A percentile compares a stretch with the other conserved stretches of the same genome.
phyloP scores from a whole-genome alignment of 2,113 vertebrate genomes.

The Oceanites oceanicus region DNA sequence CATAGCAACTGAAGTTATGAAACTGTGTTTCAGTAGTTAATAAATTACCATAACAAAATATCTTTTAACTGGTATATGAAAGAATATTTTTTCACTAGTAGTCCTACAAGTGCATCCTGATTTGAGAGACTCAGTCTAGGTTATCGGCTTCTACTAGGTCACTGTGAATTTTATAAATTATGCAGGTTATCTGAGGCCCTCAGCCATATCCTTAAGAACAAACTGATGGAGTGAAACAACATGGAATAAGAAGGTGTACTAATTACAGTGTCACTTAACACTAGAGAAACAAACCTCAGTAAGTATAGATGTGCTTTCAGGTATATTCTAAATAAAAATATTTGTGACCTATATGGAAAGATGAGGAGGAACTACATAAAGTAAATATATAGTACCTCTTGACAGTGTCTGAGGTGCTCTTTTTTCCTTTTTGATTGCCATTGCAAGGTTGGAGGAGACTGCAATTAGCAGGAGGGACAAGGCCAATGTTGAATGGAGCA shows the following conservation, averaged over 20 bases:
- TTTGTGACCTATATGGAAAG: not conserved
- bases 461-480: slow-evolving; percentile 60
- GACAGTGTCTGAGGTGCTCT: slow-evolving; percentile 72
- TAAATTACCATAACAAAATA: not conserved
- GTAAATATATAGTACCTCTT: slow-evolving; percentile 65
- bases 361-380: not conserved
- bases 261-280: not conserved
- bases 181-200: not conserved
- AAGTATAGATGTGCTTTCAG: not conserved
- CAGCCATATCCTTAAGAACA: not conserved
- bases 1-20: not conserved
- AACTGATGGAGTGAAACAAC: not conserved
- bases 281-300: not conserved
- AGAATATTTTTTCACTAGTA: not conserved
- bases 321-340: not conserved
- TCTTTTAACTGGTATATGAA: not conserved
- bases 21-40: not conserved
- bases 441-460: slow-evolving; percentile 68
- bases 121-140: not conserved
- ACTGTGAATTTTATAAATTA: not conserved
- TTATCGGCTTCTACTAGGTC: not conserved
- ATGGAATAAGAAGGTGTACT: not conserved
- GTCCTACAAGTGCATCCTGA: not conserved
- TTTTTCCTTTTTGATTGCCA: slow-evolving; percentile 72
- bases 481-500: slow-evolving; percentile 37